Conservation (phyloP, 2,888 invertebrate genomes). For the Polia nebulosa region DNA sequence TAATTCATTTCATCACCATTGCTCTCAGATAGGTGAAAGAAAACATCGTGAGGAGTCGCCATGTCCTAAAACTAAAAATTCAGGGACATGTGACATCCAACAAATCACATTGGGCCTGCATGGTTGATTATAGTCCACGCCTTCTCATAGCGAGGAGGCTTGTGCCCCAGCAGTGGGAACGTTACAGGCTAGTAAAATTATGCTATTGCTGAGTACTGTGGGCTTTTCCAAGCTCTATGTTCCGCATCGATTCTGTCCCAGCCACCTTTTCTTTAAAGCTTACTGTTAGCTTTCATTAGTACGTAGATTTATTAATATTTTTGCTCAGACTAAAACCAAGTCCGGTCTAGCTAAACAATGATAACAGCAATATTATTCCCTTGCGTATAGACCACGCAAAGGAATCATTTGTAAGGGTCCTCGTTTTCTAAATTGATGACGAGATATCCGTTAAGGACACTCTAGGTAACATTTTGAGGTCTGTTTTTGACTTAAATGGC, state of each 20-base stretch:
- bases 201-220: neutral
- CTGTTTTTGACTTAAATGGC: constrained; percentile 42
- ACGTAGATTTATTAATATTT: neutral
- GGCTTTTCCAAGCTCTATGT: neutral
- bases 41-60: neutral
- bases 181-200: neutral
- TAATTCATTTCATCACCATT: neutral
- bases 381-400: no score
- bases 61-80: neutral
- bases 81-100: neutral
- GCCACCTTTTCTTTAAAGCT: neutral
- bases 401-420: neutral
- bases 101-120: neutral
- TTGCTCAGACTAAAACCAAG: neutral
- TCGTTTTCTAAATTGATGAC: constrained; percentile 3
- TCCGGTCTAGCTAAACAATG: neutral
- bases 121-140: neutral
- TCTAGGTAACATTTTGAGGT: neutral
- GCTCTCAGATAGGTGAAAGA: neutral
- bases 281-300: neutral
- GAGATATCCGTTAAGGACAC: neutral
- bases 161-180: no score
- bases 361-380: no score
- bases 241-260: neutral
- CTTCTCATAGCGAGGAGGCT: neutral